Evolutionary conservation across 2,113 vertebrate species (phyloP).

Genomic region (Chitala chitala): DNA sequence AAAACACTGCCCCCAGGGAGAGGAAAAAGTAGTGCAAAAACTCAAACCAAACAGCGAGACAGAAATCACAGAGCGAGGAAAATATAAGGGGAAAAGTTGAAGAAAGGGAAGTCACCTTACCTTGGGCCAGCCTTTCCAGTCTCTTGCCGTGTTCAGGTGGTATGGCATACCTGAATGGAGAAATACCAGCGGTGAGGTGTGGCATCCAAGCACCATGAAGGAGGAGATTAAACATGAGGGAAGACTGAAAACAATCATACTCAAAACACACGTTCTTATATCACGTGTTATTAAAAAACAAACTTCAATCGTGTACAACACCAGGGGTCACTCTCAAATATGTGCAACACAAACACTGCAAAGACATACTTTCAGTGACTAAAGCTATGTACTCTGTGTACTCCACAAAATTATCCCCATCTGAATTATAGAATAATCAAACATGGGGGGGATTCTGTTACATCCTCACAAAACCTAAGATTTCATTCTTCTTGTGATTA

Average conservation of each 20-base stretch:
- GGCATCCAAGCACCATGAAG: not conserved
- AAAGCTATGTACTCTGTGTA: not conserved
- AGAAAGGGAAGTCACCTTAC: conserved; percentile 53
- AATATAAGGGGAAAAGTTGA: not conserved
- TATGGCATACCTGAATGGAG: conserved; percentile 75
- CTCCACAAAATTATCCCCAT: conserved; percentile 6
- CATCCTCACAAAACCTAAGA: not conserved
- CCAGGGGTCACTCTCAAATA: not conserved
- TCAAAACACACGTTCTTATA: too few species aligned
- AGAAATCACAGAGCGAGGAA: not conserved
- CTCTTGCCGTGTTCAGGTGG: conserved; percentile 95
- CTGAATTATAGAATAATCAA: conserved; percentile 23
- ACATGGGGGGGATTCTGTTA: conserved; percentile 18
- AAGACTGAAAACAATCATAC: not conserved
- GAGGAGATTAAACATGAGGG: conserved; percentile 12
- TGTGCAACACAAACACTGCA: not conserved
- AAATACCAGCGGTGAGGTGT: not conserved
- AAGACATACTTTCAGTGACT: not conserved
- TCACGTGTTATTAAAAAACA: not conserved
- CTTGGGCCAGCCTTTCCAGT: conserved; percentile 89
- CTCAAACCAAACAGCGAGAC: not conserved
- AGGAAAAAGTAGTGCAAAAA: not conserved
- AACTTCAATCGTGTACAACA: not conserved
- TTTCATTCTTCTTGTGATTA: conserved; percentile 28
- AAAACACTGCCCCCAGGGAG: not conserved